Evolutionary conservation across 1,140 invertebrate genomes (phyloP).

Genomic region (Bombus pascuorum): DNA sequence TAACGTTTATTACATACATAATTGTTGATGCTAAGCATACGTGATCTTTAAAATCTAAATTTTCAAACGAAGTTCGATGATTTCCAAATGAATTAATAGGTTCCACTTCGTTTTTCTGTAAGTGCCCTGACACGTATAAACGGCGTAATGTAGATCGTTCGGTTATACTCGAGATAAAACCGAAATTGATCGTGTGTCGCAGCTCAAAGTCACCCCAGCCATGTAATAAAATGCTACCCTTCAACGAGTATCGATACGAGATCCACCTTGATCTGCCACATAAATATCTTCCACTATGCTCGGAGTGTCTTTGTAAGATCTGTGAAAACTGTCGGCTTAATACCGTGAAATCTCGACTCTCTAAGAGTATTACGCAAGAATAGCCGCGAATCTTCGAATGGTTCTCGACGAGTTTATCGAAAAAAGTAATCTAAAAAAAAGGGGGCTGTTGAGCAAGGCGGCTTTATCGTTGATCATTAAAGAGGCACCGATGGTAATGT

Average conservation of each 20-base stretch:
- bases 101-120: too few species aligned
- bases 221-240: constrained; percentile 4
- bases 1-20: too few species aligned
- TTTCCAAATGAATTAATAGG: neutral
- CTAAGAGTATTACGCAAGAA: neutral
- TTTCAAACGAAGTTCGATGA: neutral
- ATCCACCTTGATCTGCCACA: neutral
- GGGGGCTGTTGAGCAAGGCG: neutral
- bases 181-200: constrained; percentile 19
- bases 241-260: neutral
- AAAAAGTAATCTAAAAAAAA: neutral
- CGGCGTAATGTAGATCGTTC: too few species aligned
- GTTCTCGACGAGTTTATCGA: neutral
- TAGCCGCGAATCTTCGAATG: neutral
- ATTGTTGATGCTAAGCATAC: too few species aligned
- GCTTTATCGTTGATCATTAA: constrained; percentile 29
- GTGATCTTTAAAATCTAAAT: too few species aligned
- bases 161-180: too few species aligned
- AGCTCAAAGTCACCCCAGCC: too few species aligned
- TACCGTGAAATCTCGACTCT: neutral
- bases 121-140: too few species aligned
- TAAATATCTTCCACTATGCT: neutral
- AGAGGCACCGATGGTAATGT: constrained; percentile 37
- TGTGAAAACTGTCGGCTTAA: neutral
- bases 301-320: neutral